These are phyloP conservation scores for Poliocrania exsul DNA, from an alignment of 2,797 vertebrate species.

Conservation along the genomic window DNA sequence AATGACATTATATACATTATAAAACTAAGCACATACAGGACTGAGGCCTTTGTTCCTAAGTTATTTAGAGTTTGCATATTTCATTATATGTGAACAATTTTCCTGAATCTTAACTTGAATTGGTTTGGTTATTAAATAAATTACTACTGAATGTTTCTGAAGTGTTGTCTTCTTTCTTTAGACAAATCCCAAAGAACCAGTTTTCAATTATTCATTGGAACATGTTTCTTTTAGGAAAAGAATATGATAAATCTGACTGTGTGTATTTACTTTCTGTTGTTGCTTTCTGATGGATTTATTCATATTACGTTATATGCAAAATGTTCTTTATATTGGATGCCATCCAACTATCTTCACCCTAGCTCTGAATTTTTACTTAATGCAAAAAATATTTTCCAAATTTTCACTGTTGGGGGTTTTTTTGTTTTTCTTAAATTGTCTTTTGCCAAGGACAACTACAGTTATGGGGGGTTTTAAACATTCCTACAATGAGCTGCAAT, in stretches of 20 bases:
- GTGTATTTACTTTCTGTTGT: not conserved
- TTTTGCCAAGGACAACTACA: not conserved
- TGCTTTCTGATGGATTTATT: not conserved
- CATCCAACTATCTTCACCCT: not conserved
- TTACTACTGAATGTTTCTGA: not conserved
- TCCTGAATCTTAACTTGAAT: not conserved
- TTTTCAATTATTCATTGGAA: not conserved
- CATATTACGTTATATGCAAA: not conserved
- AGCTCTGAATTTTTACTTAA: not conserved
- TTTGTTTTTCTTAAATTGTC: not conserved
- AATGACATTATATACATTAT: not conserved
- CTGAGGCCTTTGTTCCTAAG: not conserved
- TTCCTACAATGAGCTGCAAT: not conserved
- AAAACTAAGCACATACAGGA: not conserved
- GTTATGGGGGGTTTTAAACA: not conserved
- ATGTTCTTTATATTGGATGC: not conserved
- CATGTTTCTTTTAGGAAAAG: not conserved
- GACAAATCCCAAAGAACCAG: not conserved
- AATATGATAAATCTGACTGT: not conserved
- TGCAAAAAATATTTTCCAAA: not conserved
- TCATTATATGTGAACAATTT: not conserved
- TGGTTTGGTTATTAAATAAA: not conserved
- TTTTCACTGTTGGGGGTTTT: not conserved
- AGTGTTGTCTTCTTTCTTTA: not conserved
- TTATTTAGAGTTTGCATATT: not conserved